Conservation (phyloP, 2,113 vertebrate genomes). For the Corvus hawaiiensis region DNA sequence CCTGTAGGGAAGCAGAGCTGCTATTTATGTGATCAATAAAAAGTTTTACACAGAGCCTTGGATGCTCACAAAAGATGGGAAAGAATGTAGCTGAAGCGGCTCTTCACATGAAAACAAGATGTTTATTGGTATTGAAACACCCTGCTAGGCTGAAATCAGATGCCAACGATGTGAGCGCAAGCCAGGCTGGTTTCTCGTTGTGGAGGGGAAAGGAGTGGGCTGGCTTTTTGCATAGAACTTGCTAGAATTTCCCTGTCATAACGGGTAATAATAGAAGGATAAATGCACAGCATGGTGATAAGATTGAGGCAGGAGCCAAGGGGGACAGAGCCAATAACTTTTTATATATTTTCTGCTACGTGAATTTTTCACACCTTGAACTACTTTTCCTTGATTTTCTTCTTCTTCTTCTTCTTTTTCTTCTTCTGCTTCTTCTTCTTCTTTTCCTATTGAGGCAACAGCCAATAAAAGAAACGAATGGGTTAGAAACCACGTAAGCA, state of each 20-base stretch:
- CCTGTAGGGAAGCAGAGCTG: conserved; percentile 29
- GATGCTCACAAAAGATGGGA: conserved; percentile 36
- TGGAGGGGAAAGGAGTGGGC: not conserved
- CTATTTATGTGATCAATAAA: conserved; percentile 58
- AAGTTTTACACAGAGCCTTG: conserved; percentile 51
- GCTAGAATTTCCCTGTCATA: conserved; percentile 2
- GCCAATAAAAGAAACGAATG: conserved; percentile 14
- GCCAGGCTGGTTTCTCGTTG: not conserved
- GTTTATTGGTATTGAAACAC: conserved; percentile 55
- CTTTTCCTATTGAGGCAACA: not conserved
- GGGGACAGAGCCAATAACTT: not conserved
- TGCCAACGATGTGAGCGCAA: not conserved
- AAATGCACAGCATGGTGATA: conserved; percentile 1
- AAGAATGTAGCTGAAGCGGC: conserved; percentile 45
- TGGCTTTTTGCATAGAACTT: not conserved
- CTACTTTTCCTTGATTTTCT: not conserved
- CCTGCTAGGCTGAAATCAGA: conserved; percentile 49
- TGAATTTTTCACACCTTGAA: conserved; percentile 43
- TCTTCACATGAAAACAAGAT: conserved; percentile 48
- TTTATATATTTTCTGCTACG: not conserved
- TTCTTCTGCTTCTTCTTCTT: too few relatives aligned
- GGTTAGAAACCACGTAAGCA: conserved; percentile 22
- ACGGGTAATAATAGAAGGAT: not conserved
- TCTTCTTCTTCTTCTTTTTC: not conserved
- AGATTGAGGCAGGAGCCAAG: not conserved